Evolutionary conservation across 2,113 vertebrate genomes (phyloP).

Genomic region (Scartelaos histophorus): DNA sequence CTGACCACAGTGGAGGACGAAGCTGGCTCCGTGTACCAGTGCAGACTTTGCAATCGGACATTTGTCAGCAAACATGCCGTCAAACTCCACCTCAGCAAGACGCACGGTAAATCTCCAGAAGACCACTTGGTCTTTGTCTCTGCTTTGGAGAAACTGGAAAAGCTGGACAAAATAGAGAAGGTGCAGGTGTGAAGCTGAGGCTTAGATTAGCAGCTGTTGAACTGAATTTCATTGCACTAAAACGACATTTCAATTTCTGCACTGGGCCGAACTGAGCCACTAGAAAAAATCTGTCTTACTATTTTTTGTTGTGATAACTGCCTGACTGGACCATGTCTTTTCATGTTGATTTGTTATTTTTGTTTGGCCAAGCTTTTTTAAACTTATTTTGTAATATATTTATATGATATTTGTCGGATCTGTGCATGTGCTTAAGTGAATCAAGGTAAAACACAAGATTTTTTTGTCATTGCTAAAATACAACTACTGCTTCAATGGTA

Average conservation of each 20-base stretch:
- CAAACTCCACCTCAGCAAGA: conserved; percentile 99
- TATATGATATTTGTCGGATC: conserved; percentile 83
- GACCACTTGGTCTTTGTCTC: conserved; percentile 99
- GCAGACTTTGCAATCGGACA: conserved; percentile 99
- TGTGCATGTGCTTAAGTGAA: conserved; percentile 89
- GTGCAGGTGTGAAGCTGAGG: conserved; percentile 74
- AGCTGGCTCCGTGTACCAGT: conserved; percentile 95
- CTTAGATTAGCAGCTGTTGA: conserved; percentile 84
- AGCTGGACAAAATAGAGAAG: conserved; percentile 82
- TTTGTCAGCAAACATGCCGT: conserved; percentile 99
- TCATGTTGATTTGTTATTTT: conserved; percentile 68
- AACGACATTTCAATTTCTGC: conserved; percentile 85
- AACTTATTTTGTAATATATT: conserved; percentile 80
- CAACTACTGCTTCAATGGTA: conserved; percentile 81
- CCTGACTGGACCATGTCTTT: conserved; percentile 93
- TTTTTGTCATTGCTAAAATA: conserved; percentile 77
- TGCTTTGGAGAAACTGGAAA: conserved; percentile 97
- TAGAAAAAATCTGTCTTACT: conserved; percentile 86
- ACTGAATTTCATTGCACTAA: conserved; percentile 90
- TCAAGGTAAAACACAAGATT: conserved; percentile 88
- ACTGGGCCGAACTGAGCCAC: conserved; percentile 96
- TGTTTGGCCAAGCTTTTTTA: conserved; percentile 81
- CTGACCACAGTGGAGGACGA: conserved; percentile 89
- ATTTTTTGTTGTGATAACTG: conserved; percentile 86
- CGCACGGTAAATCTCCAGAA: conserved; percentile 99